These are phyloP conservation scores for Copsychus sechellarum DNA, from an alignment of 2,113 vertebrate species.

Conservation along the genomic window DNA sequence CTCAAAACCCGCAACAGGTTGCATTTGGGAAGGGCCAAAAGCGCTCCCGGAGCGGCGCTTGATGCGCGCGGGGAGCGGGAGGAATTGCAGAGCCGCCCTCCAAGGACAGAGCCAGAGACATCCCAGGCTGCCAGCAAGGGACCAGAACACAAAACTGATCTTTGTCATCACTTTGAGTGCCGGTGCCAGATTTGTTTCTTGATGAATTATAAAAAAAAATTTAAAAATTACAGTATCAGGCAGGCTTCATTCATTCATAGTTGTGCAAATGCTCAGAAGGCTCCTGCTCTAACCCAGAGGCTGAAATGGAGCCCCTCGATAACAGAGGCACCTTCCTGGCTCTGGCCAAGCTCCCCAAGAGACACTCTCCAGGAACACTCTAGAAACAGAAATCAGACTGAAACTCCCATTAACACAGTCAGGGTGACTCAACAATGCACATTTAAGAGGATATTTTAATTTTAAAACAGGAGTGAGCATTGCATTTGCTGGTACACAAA, in stretches of 20 bases:
- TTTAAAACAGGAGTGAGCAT: not conserved
- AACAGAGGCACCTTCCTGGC: not conserved
- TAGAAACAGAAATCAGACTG: not conserved
- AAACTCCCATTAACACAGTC: not conserved
- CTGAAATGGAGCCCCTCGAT: not conserved
- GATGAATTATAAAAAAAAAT: not conserved
- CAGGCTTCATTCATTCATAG: not conserved
- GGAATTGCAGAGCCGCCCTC: not conserved
- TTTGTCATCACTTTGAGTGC: not conserved
- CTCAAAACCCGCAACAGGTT: constrained; percentile 26
- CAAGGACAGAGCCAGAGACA: not conserved
- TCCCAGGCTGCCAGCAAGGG: not conserved
- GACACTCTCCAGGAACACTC: not conserved
- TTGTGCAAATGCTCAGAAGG: not conserved
- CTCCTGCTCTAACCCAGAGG: not conserved
- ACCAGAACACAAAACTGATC: not conserved
- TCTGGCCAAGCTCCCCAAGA: not conserved
- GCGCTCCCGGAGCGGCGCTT: not conserved
- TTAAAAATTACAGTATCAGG: not conserved
- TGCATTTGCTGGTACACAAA: not conserved
- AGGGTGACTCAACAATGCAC: not conserved
- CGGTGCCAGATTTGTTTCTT: not conserved
- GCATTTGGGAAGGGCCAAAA: not conserved
- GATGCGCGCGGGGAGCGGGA: rapidly evolving
- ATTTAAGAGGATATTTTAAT: not conserved